Percentiles rank a stretch among this genome's conserved stretches.
These are phyloP conservation scores for Nylanderia fulva DNA, from an alignment of 1,140 invertebrate species.

Conservation along the genomic window DNA sequence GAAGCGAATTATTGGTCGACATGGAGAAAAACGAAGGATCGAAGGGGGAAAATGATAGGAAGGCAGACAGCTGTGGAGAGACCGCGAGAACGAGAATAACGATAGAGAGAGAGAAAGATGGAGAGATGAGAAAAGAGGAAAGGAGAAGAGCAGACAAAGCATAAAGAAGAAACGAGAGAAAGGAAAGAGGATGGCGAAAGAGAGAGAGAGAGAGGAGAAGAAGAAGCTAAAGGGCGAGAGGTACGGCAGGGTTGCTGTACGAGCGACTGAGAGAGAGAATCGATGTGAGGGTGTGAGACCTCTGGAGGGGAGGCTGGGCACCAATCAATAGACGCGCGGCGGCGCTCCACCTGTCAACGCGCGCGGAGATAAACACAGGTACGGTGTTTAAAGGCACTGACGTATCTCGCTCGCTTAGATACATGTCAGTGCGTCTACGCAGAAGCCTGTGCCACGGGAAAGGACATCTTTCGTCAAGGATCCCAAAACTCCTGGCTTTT, in stretches of 20 bases:
- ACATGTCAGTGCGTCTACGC: conserved; percentile 1
- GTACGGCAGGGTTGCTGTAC: conserved; percentile 31
- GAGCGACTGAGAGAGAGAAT: conserved; percentile 62
- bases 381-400: conserved; percentile 64
- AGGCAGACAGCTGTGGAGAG: conserved; percentile 39
- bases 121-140: neutral
- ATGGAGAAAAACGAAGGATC: conserved; percentile 32
- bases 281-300: conserved; percentile 70
- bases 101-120: neutral
- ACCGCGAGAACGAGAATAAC: conserved; percentile 23
- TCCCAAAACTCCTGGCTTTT: conserved; percentile 14
- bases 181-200: neutral
- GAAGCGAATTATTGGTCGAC: conserved; percentile 59
- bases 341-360: conserved; percentile 78
- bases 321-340: conserved; percentile 78
- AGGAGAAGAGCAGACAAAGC: conserved; percentile 15
- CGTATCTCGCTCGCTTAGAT: neutral
- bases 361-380: conserved; percentile 72
- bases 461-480: neutral
- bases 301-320: conserved; percentile 71
- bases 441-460: neutral
- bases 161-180: neutral
- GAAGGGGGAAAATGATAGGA: conserved; percentile 38
- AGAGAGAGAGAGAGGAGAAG: conserved; percentile 19
- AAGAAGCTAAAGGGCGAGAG: conserved; percentile 8